A percentile compares a stretch with the other conserved stretches of the same genome.
phyloP scores from a whole-genome alignment of 2,113 vertebrate species.

The Hippocampus mohnikei region DNA sequence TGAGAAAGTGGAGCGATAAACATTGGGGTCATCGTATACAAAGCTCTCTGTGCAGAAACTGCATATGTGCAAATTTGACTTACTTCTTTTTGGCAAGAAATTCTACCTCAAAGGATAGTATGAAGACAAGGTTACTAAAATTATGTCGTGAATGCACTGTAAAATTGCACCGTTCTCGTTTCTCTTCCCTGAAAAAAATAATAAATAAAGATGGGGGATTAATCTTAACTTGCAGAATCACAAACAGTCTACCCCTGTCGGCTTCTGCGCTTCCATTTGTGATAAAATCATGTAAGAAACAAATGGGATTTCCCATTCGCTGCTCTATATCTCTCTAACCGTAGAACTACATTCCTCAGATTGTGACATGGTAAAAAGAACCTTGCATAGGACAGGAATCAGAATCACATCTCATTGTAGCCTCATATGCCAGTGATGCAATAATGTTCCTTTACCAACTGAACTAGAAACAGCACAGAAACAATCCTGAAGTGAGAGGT shows the following conservation, averaged over 20 bases:
- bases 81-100: background rate
- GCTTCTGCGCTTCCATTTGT: constrained; percentile 2
- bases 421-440: background rate
- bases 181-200: background rate
- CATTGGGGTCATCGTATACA: background rate
- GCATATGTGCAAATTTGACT: background rate
- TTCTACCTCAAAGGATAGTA: background rate
- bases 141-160: background rate
- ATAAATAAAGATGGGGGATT: background rate
- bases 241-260: background rate
- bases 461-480: constrained; percentile 41
- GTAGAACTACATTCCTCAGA: constrained; percentile 11
- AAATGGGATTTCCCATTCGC: background rate
- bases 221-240: constrained; percentile 3
- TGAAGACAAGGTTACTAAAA: background rate
- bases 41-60: background rate
- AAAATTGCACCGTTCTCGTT: background rate
- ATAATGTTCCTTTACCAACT: constrained; percentile 2
- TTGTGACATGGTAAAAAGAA: constrained; percentile 26
- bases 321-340: constrained; percentile 1
- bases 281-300: constrained; percentile 19
- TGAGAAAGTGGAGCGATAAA: background rate
- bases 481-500: constrained; percentile 51
- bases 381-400: constrained; percentile 9
- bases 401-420: constrained; percentile 14